Evolutionary conservation across 2,888 invertebrate species (phyloP).

Genomic region (Perithous albicinctus): DNA sequence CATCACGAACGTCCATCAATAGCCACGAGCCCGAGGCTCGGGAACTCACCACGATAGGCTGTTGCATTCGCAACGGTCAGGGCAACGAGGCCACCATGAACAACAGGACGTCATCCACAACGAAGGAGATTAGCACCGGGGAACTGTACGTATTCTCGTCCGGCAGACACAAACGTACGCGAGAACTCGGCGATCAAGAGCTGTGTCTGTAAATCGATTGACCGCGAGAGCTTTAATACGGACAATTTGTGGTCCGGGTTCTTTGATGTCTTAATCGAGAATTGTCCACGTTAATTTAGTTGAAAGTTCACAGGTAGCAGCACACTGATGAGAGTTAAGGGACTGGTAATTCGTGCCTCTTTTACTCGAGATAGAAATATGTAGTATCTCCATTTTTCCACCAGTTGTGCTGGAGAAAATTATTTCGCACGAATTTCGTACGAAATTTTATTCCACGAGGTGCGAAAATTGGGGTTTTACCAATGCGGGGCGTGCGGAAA

Average conservation of each 20-base stretch:
- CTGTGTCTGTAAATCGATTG: constrained; percentile 71
- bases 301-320: not conserved
- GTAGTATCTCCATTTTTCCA: no score
- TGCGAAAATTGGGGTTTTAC: no score
- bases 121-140: constrained; percentile 64
- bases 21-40: constrained; percentile 64
- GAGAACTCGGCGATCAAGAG: constrained; percentile 70
- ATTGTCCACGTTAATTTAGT: not conserved
- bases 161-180: constrained; percentile 70
- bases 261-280: constrained; percentile 3
- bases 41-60: constrained; percentile 64
- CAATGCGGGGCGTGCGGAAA: no score
- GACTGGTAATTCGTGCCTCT: no score
- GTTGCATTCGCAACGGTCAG: constrained; percentile 69
- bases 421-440: no score
- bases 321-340: not conserved
- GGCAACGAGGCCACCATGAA: constrained; percentile 61
- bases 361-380: no score
- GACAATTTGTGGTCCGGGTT: not conserved
- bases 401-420: no score
- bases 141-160: constrained; percentile 75
- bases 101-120: constrained; percentile 57
- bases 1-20: constrained; percentile 69
- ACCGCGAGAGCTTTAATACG: constrained; percentile 33
- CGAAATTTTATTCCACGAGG: no score